Evolutionary conservation across 2,113 vertebrate genomes (phyloP).

Genomic region (Cephalopterus ornatus): DNA sequence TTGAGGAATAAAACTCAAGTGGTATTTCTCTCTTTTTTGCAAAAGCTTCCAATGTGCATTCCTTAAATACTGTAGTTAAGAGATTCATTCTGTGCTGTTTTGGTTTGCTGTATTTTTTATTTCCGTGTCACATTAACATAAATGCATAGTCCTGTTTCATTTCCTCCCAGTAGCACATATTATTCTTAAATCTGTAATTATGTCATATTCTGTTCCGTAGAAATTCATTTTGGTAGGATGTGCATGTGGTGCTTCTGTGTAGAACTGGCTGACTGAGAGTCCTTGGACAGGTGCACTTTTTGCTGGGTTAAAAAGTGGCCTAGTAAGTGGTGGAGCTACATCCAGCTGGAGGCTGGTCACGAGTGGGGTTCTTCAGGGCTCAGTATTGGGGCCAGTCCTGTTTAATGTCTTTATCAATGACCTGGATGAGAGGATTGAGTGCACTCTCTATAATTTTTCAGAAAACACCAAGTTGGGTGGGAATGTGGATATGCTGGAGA

Average conservation of each 20-base stretch:
- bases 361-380: not conserved
- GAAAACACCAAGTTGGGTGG: fast-evolving
- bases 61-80: not conserved
- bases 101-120: not conserved
- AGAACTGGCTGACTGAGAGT: not conserved
- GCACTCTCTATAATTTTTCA: not conserved
- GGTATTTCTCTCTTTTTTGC: not conserved
- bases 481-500: not conserved
- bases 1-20: not conserved
- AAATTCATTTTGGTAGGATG: not conserved
- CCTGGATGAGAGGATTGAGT: not conserved
- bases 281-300: not conserved
- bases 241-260: not conserved
- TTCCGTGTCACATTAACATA: not conserved
- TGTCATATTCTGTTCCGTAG: not conserved
- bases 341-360: not conserved
- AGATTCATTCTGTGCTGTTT: not conserved
- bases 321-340: not conserved
- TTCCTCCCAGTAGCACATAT: not conserved
- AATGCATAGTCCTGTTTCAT: not conserved
- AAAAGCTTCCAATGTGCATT: not conserved
- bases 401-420: not conserved
- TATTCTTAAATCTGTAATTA: not conserved
- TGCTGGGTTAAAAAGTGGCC: not conserved
- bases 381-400: not conserved